Conservation (phyloP, 2,888 invertebrate species). For the Mycogona germanica region DNA sequence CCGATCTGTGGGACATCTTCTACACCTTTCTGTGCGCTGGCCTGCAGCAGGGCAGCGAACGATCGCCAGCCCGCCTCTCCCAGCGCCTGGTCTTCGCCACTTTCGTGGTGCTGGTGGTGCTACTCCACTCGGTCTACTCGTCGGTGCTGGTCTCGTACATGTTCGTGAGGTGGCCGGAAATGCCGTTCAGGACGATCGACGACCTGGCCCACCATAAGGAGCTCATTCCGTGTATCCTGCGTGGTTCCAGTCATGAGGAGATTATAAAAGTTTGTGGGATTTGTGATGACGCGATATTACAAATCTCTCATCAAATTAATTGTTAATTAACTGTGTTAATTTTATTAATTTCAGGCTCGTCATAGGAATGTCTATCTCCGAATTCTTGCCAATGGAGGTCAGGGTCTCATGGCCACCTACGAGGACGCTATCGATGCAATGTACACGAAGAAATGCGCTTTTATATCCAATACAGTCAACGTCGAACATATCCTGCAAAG, state of each 20-base stretch:
- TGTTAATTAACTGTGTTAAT: neutral
- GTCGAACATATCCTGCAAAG: neutral
- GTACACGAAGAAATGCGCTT: neutral
- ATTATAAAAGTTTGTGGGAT: neutral
- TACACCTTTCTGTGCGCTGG: neutral
- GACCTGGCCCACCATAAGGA: neutral
- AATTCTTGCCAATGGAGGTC: neutral
- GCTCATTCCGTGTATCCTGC: neutral
- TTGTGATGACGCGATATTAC: too few relatives aligned
- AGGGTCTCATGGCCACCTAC: neutral
- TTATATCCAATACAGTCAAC: neutral
- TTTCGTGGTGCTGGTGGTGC: neutral
- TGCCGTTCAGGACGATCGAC: neutral
- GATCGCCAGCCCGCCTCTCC: neutral
- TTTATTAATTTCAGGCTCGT: neutral
- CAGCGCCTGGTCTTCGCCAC: neutral
- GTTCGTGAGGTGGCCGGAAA: neutral
- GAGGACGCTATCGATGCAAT: neutral
- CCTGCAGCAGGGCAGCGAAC: neutral
- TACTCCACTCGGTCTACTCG: neutral
- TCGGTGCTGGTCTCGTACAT: neutral
- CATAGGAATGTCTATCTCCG: neutral
- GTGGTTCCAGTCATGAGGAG: neutral
- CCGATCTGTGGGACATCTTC: neutral
- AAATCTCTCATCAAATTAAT: neutral